These are phyloP conservation scores for Pelobates fuscus DNA, from an alignment of 2,113 vertebrate species.

Conservation along the genomic window DNA sequence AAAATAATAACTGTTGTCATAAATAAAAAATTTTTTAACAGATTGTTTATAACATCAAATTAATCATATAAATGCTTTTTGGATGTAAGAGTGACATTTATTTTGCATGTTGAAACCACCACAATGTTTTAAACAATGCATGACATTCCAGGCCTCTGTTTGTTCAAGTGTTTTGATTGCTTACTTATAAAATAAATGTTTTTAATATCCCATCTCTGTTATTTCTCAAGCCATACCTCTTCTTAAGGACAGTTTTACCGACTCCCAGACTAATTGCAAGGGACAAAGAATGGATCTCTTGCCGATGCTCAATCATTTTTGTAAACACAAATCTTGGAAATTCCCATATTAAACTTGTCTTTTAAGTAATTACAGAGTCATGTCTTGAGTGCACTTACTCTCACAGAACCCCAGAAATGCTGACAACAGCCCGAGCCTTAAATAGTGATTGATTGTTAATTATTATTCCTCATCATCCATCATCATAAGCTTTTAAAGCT, in stretches of 20 bases:
- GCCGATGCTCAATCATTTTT: constrained; percentile 22
- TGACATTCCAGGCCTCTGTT: no score
- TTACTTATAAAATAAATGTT: no score
- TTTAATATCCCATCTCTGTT: background rate
- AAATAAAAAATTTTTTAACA: no score
- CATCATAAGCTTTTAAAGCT: constrained; percentile 43
- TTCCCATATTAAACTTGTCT: constrained; percentile 44
- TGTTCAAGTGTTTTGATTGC: no score
- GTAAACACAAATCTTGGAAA: constrained; percentile 44
- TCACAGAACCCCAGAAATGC: constrained; percentile 38
- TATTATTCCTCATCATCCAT: constrained; percentile 33
- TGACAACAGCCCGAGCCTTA: constrained; percentile 12
- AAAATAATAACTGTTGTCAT: no score
- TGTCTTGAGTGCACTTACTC: constrained; percentile 32
- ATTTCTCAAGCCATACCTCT: background rate
- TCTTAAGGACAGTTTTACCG: constrained; percentile 11
- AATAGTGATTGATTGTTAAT: constrained; percentile 49
- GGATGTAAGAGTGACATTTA: no score
- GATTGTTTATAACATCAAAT: no score
- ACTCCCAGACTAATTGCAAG: constrained; percentile 5
- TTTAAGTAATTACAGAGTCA: constrained; percentile 37
- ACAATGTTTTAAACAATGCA: no score
- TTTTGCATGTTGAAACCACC: no score
- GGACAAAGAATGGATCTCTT: constrained; percentile 15
- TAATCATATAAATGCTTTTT: no score